Conservation (phyloP, 2,113 vertebrate species). For the Oryctolagus cuniculus region DNA sequence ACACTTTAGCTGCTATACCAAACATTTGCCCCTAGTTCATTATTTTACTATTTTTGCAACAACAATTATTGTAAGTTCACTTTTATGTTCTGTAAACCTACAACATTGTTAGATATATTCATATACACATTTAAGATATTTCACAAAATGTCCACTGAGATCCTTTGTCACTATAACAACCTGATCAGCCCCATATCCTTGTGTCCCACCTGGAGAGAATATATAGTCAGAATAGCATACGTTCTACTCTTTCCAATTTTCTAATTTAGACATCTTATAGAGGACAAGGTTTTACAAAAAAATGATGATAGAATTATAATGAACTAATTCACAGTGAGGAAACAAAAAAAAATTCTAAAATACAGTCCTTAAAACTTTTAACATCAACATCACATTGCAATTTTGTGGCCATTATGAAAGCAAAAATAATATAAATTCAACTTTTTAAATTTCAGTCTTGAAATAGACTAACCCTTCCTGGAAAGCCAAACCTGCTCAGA, state of each 20-base stretch:
- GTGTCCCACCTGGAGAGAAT: not conserved
- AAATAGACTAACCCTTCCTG: not conserved
- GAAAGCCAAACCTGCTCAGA: not conserved
- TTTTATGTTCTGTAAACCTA: not conserved
- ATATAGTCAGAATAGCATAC: not conserved
- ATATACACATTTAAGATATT: not conserved
- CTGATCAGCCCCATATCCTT: not conserved
- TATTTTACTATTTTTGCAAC: not conserved
- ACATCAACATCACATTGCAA: not conserved
- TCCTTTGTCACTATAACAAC: not conserved
- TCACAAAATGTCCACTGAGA: not conserved
- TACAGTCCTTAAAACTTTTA: not conserved
- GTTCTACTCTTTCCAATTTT: conserved; percentile 28
- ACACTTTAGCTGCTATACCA: no score
- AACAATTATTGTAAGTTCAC: not conserved
- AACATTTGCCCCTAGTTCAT: not conserved
- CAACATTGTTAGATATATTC: not conserved
- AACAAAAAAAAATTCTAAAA: not conserved
- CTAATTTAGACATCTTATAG: not conserved
- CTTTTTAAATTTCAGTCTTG: not conserved
- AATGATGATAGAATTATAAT: not conserved
- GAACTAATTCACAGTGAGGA: not conserved
- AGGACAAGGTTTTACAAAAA: conserved; percentile 7
- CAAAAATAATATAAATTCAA: not conserved
- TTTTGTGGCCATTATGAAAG: conserved; percentile 12